These are phyloP conservation scores for Poeciliopsis retropinna DNA, from an alignment of 2,113 vertebrate genomes.

Conservation along the genomic window DNA sequence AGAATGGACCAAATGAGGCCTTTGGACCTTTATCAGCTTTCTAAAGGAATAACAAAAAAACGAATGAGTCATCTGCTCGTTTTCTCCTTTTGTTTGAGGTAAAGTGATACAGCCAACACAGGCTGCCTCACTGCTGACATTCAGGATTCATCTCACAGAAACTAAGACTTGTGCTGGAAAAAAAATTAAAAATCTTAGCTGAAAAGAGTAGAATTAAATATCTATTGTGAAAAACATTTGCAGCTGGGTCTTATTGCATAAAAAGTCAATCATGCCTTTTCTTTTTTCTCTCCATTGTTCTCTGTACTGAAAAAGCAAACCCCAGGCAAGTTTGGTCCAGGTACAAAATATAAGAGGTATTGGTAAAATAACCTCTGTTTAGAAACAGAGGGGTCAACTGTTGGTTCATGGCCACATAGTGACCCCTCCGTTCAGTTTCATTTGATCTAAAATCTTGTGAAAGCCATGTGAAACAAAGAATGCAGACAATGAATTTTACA, in stretches of 20 bases:
- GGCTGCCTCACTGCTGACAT: slow-evolving; percentile 16
- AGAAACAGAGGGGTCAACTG: slow-evolving; percentile 14
- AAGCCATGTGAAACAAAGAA: slow-evolving; percentile 20
- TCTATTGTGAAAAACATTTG: slow-evolving; percentile 26
- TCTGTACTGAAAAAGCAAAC: slow-evolving; percentile 7
- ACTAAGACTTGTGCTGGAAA: background rate
- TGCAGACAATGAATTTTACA: background rate
- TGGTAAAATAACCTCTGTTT: slow-evolving; percentile 25
- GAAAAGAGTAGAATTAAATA: background rate
- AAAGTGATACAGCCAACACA: slow-evolving; percentile 20
- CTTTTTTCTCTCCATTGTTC: slow-evolving; percentile 10
- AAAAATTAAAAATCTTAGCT: background rate
- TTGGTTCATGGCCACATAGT: slow-evolving; percentile 7
- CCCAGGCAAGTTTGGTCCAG: background rate
- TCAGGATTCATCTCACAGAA: background rate
- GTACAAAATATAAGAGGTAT: slow-evolving; percentile 3
- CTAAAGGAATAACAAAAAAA: slow-evolving; percentile 3
- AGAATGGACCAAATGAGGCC: background rate
- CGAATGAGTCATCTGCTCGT: slow-evolving; percentile 14
- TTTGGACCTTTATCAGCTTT: slow-evolving; percentile 9
- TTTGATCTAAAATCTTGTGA: slow-evolving; percentile 13
- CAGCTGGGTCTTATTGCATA: slow-evolving; percentile 11
- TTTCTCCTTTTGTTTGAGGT: background rate
- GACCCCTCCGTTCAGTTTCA: slow-evolving; percentile 27
- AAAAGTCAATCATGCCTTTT: slow-evolving; percentile 1